Base-by-base conservation (phyloP, 64 coral and sea anemone genomes). In the Anthopleura sola region DNA sequence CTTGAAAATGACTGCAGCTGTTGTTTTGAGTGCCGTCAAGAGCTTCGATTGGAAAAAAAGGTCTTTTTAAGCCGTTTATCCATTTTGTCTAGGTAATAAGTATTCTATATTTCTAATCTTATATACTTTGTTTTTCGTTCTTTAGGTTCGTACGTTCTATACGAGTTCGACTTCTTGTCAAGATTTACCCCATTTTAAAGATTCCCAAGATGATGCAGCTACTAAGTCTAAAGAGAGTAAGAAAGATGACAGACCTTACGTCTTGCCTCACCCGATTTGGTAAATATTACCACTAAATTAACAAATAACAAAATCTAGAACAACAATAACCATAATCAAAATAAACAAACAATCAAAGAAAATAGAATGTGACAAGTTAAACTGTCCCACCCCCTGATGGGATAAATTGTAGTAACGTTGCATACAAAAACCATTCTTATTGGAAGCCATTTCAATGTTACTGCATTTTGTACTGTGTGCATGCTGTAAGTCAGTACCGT, bases 171-270 rank as follows among this genome's bases (percentile, higher is more conserved):
- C 1, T 23, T 24, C 5, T 13, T 48, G 9, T 23, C 82, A 83
- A 83, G 32, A 83, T 83, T 49, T 83, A 7, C 82, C 82, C 58
- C 82, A 83, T 38, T 83, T 83, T 29, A 83, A 83, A 60, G 51
- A 83, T 14, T 18, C 29, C 0, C 82, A 20, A 36, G 28, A 57
- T 56, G 49, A 9, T 10, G 21, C 44, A n/a, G 32, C 82, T 23
- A n/a, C n/a, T n/a, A n/a, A n/a, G n/a, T 33, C 51, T 11, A 83
- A 36, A 21, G 48, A 36, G 14, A 83, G 24, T 83, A 49, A 26
- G n/a, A 26, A 12, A 23, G 51, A 83, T 31, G 82, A 83, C 50
- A 53, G 82, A 57, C 16, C 82, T 56, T 83, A 83, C 14, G 24
- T 83, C 6, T 60, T 83, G 55, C 82, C 82, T 15, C 82, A 83